These are phyloP conservation scores for Drosophila paramelanica DNA, from an alignment of 2,888 invertebrate species.

Conservation along the genomic window DNA sequence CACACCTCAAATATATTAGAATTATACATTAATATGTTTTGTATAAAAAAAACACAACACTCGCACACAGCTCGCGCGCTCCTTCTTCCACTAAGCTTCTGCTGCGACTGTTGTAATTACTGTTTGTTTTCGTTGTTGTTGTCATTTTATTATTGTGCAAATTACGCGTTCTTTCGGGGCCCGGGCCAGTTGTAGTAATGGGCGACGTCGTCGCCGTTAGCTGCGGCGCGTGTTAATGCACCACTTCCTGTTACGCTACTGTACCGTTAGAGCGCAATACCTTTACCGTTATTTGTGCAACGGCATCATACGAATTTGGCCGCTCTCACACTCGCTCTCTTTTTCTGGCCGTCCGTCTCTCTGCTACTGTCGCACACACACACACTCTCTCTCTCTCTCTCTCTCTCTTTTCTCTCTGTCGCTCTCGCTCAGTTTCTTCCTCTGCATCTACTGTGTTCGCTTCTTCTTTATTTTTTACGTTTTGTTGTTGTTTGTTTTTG, in stretches of 20 bases:
- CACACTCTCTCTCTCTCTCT: slow-evolving; percentile 7
- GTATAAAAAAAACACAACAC: slow-evolving; percentile 1
- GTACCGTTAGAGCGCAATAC: slow-evolving; percentile 68
- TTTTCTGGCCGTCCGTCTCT: slow-evolving; percentile 12
- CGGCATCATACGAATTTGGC: slow-evolving; percentile 33
- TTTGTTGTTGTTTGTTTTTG: slow-evolving; percentile 19
- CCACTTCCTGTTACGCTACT: slow-evolving; percentile 81
- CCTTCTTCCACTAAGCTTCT: slow-evolving; percentile 12
- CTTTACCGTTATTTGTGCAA: slow-evolving; percentile 74
- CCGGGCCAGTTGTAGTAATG: slow-evolving; percentile 44
- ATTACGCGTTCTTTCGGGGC: slow-evolving; percentile 55
- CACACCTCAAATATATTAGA: neutral
- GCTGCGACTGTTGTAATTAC: slow-evolving; percentile 15
- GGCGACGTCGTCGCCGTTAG: slow-evolving; percentile 43
- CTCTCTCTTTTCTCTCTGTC: slow-evolving; percentile 10
- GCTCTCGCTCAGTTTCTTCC: neutral
- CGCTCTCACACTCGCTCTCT: slow-evolving; percentile 23
- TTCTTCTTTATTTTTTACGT: slow-evolving; percentile 10
- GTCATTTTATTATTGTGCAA: slow-evolving; percentile 32
- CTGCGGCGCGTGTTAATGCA: slow-evolving; percentile 82
- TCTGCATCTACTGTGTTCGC: slow-evolving; percentile 7
- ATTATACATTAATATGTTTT: neutral
- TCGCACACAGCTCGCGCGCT: slow-evolving; percentile 20
- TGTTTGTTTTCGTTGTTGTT: slow-evolving; percentile 26
- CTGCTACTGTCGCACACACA: slow-evolving; percentile 9